Base-by-base conservation (phyloP, 2,888 invertebrate species). In the Yponomeuta evonymella region DNA sequence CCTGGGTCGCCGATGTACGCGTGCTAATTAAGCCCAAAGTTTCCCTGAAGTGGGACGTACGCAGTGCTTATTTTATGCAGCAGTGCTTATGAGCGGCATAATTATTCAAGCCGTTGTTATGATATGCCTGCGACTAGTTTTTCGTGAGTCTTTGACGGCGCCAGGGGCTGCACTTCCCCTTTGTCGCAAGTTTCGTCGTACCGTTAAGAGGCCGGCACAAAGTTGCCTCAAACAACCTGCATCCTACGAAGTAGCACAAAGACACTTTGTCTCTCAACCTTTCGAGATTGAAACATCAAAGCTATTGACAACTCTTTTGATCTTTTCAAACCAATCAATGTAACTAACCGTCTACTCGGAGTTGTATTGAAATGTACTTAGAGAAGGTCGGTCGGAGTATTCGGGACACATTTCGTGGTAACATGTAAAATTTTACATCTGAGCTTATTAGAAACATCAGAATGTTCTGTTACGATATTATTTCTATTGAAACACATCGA, bases 251-350 rank as follows among this genome's bases (percentile, higher is more conserved):
- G 68, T n/a, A 48, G n/a, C 62, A 66, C 66, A 71, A 71, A 71
- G 71, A 79, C 78, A 77, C 81, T 80, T 76, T 79, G 75, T 76
- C 84, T 80, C 79, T 78, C 77, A 78, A 79, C 81, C 81, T 82
- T 83, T 83, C 81, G 79, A 80, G 81, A 85, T 87, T 88, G 83
- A 83, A 87, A 89, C 89, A 87, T 90, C 89, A 89, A 90, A 89
- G 89, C 79, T 81, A 82, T 84, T 81, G 77, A 71, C 71, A 80
- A 82, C 75, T 77, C 77, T 85, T 89, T 90, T 89, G 89, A 89
- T 88, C 83, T 88, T 70, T 51, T 77, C 78, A 82, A 83, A 82
- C 82, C 81, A 82, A 82, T 85, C 86, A 87, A 87, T 86, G 84
- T 85, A 83, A 82, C 29, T 65, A 65, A 65, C 30, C 33, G 33